Percentiles rank a stretch among this genome's conserved stretches.
Conservation (phyloP, 92 coral and sea anemone genomes). For the Palythoa grandis region DNA sequence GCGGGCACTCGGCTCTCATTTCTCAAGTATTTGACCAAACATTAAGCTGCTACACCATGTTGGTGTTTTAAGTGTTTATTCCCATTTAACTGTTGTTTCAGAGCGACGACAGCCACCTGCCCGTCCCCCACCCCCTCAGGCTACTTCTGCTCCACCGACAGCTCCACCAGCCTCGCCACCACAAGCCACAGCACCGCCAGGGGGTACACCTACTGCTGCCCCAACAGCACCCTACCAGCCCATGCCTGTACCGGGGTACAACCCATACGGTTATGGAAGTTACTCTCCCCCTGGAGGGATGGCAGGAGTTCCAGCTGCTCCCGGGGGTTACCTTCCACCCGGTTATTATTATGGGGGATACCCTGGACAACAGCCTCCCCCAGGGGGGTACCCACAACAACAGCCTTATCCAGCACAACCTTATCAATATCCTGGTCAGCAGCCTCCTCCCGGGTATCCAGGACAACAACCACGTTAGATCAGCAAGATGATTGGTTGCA, state of each 20-base stretch:
- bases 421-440: conserved; percentile 51
- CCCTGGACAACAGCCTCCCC: conserved; percentile 82
- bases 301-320: conserved; percentile 59
- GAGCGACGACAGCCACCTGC: conserved; percentile 72
- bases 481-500: neutral
- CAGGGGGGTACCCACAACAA: conserved; percentile 62
- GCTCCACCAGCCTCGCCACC: conserved; percentile 57
- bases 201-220: conserved; percentile 67
- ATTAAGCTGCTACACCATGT: neutral
- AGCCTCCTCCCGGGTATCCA: conserved; percentile 28
- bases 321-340: conserved; percentile 56
- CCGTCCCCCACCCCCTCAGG: conserved; percentile 85
- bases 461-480: conserved; percentile 43
- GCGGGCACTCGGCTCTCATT: too few relatives aligned
- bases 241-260: conserved; percentile 92
- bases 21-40: neutral
- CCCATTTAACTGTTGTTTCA: conserved; percentile 31
- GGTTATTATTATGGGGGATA: conserved; percentile 90
- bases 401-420: conserved; percentile 64
- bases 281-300: conserved; percentile 75
- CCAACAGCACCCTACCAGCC: conserved; percentile 77
- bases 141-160: conserved; percentile 47
- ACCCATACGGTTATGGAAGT: conserved; percentile 89
- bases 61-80: neutral
- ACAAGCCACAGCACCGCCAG: conserved; percentile 49